Evolutionary conservation across 2,113 vertebrate genomes (phyloP).

Genomic region (Lagenorhynchus albirostris): DNA sequence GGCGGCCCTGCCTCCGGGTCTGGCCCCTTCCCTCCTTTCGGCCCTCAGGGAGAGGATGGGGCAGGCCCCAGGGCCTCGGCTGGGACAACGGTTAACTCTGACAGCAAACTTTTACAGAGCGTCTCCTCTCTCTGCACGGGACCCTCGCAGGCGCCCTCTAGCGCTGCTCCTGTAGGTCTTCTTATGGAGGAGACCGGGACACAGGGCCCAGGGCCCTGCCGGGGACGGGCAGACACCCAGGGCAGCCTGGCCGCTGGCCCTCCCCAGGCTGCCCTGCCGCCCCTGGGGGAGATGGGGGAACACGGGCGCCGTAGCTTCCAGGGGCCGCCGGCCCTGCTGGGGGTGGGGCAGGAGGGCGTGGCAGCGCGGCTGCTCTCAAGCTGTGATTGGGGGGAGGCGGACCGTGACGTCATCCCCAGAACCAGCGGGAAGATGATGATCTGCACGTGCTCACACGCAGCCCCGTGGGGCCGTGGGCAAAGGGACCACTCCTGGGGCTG

Average conservation of each 20-base stretch:
- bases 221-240: accelerated
- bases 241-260: accelerated
- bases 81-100: accelerated
- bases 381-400: not conserved
- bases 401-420: not conserved
- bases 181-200: accelerated
- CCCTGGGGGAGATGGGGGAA: too few species aligned
- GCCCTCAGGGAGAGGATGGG: not conserved
- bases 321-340: not conserved
- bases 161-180: accelerated
- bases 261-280: not conserved
- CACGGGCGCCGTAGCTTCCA: accelerated
- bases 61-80: accelerated
- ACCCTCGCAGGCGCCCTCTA: accelerated
- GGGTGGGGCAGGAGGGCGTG: too few species aligned
- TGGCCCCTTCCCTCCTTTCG: not conserved
- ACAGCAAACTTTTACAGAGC: not conserved
- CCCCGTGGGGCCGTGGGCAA: accelerated
- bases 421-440: not conserved
- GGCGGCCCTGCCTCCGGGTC: not conserved
- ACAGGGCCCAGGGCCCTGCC: not conserved
- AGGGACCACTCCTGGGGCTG: accelerated
- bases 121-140: accelerated
- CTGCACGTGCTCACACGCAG: not conserved
- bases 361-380: not conserved